Evolutionary conservation across 2,888 invertebrate genomes (phyloP).

Genomic region (Drosophila helvetica): DNA sequence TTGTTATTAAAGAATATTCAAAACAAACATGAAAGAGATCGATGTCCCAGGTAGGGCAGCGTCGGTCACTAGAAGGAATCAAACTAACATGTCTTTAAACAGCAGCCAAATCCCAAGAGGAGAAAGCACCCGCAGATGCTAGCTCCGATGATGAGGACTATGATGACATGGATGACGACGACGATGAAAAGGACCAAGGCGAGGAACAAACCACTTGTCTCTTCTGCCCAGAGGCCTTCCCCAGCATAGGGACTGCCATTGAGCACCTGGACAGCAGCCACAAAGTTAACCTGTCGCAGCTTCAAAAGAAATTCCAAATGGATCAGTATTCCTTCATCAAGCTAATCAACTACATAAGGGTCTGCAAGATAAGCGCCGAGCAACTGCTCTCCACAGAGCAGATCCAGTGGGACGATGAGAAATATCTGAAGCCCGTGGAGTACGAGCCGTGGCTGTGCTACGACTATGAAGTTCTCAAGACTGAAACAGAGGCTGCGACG

Average conservation of each 20-base stretch:
- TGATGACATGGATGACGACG: constrained; percentile 67
- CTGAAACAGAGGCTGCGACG: constrained; percentile 38
- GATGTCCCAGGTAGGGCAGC: constrained; percentile 8
- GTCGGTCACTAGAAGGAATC: not conserved
- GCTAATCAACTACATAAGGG: constrained; percentile 91
- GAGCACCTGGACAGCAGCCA: constrained; percentile 88
- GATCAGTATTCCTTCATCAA: constrained; percentile 93
- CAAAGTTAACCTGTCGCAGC: constrained; percentile 87
- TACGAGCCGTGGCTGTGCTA: constrained; percentile 93
- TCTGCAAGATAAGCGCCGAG: constrained; percentile 86
- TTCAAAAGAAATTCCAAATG: constrained; percentile 89
- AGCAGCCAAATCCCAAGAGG: constrained; percentile 3
- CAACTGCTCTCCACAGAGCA: constrained; percentile 85
- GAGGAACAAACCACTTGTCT: constrained; percentile 86
- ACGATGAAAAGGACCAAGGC: constrained; percentile 84
- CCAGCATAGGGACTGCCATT: constrained; percentile 87
- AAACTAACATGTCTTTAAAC: not conserved
- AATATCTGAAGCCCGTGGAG: constrained; percentile 90
- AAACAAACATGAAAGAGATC: constrained; percentile 30
- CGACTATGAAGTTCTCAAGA: constrained; percentile 82
- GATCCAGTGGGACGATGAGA: constrained; percentile 90
- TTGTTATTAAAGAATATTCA: not conserved
- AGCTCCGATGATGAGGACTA: constrained; percentile 63
- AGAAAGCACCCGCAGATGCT: constrained; percentile 5
- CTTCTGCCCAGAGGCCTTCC: constrained; percentile 88